Conservation (phyloP, 2,888 invertebrate species). For the Pycnomerus fuliginosus region DNA sequence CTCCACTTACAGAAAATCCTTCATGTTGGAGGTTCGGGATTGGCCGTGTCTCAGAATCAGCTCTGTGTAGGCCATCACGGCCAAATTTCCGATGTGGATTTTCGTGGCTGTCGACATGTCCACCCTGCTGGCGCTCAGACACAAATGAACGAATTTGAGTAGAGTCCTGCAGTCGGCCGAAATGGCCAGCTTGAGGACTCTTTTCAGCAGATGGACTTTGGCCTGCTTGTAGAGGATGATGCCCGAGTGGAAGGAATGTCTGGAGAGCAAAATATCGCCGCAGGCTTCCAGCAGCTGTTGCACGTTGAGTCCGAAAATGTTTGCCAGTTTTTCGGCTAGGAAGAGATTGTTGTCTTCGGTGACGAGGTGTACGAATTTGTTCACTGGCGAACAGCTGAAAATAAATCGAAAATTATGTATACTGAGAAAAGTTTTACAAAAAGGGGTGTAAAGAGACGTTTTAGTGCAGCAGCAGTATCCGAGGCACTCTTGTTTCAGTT, state of each 20-base stretch:
- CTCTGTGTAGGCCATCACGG: constrained; percentile 65
- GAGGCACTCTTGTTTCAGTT: too few species aligned
- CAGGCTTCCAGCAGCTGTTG: constrained; percentile 73
- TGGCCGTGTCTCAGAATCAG: constrained; percentile 52
- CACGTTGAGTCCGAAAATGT: constrained; percentile 63
- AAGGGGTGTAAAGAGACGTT: too few species aligned
- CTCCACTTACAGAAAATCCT: constrained; percentile 59
- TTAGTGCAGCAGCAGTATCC: too few species aligned
- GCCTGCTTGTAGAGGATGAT: constrained; percentile 74
- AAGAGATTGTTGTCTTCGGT: constrained; percentile 57
- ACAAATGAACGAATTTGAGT: constrained; percentile 60
- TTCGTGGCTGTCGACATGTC: constrained; percentile 62
- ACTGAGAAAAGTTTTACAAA: background rate
- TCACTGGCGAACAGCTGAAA: constrained; percentile 52
- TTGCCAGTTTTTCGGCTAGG: constrained; percentile 59
- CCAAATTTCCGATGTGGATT: constrained; percentile 66
- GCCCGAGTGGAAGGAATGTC: constrained; percentile 74
- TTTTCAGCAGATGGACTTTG: constrained; percentile 57
- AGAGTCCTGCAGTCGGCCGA: constrained; percentile 63
- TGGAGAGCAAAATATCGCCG: constrained; percentile 76
- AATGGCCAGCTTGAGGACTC: constrained; percentile 60
- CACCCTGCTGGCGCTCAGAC: constrained; percentile 56
- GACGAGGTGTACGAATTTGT: constrained; percentile 59
- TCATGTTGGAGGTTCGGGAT: constrained; percentile 45
- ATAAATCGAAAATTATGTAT: constrained; percentile 4